These are phyloP conservation scores for Dasypolia templi DNA, from an alignment of 2,888 invertebrate genomes.

Conservation along the genomic window DNA sequence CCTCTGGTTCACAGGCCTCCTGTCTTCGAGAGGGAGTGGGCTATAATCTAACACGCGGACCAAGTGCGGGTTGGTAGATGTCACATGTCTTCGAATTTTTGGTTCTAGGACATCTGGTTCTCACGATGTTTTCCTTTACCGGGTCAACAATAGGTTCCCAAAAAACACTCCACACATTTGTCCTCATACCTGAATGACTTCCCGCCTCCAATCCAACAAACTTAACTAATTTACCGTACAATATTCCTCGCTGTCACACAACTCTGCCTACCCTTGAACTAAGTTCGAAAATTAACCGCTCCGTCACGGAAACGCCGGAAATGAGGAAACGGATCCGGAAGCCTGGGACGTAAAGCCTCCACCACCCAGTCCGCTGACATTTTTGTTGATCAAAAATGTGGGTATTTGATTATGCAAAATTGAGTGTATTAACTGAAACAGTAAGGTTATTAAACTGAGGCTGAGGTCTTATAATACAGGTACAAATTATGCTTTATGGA, in stretches of 20 bases:
- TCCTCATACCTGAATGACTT: neutral
- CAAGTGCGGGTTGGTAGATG: no score
- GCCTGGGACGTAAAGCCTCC: constrained; percentile 46
- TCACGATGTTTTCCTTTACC: no score
- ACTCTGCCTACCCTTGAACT: constrained; percentile 24
- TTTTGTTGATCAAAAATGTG: constrained; percentile 36
- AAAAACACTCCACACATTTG: neutral
- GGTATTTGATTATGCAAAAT: constrained; percentile 25
- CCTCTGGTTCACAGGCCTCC: no score
- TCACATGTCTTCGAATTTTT: no score
- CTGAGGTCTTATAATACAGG: neutral
- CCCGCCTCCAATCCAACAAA: constrained; percentile 1
- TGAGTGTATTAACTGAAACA: neutral
- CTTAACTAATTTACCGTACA: constrained; percentile 38
- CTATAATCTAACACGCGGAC: no score
- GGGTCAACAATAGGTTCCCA: neutral
- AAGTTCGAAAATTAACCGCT: constrained; percentile 63
- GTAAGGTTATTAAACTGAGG: no score
- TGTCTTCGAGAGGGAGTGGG: no score
- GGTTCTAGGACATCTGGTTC: no score
- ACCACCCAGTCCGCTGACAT: constrained; percentile 13
- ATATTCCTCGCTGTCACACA: constrained; percentile 18
- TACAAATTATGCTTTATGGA: no score
- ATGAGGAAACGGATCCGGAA: constrained; percentile 68
- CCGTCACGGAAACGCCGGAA: constrained; percentile 61